These are phyloP conservation scores for Phoeniculus purpureus DNA, from an alignment of 2,797 vertebrate species.

Conservation along the genomic window DNA sequence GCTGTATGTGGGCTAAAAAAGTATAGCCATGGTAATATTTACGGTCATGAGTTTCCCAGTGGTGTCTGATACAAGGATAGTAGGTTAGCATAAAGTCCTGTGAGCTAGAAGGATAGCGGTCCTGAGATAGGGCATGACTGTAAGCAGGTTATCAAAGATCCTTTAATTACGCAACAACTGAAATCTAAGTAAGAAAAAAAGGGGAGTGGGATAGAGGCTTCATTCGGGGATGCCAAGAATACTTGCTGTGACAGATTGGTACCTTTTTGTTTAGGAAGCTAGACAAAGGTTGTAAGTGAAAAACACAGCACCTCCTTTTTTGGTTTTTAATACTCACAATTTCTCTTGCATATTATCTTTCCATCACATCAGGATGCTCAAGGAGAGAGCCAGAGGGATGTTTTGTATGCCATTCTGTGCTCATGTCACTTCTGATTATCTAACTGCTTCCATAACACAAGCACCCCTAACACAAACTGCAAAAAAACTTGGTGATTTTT, in stretches of 20 bases:
- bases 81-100: not conserved
- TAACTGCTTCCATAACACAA: not conserved
- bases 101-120: constrained; percentile 30
- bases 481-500: not conserved
- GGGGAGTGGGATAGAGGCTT: constrained; percentile 36
- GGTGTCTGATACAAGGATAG: not conserved
- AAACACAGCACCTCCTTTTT: constrained; percentile 35
- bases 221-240: constrained; percentile 61
- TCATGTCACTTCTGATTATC: not conserved
- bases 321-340: constrained; percentile 57
- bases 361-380: not conserved
- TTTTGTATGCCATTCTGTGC: not conserved
- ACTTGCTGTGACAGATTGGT: constrained; percentile 70
- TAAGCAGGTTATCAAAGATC: constrained; percentile 52
- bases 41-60: not conserved
- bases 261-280: constrained; percentile 43
- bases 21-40: not conserved
- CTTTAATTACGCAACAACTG: constrained; percentile 72
- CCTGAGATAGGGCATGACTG: constrained; percentile 20
- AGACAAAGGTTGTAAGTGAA: constrained; percentile 66
- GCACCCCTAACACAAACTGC: not conserved
- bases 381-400: constrained; percentile 12
- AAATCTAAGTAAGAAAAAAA: constrained; percentile 48
- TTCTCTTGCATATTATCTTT: constrained; percentile 59
- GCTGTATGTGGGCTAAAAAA: not conserved